These are phyloP conservation scores for Bothrops jararaca DNA, from an alignment of 2,113 vertebrate species.

Conservation along the genomic window DNA sequence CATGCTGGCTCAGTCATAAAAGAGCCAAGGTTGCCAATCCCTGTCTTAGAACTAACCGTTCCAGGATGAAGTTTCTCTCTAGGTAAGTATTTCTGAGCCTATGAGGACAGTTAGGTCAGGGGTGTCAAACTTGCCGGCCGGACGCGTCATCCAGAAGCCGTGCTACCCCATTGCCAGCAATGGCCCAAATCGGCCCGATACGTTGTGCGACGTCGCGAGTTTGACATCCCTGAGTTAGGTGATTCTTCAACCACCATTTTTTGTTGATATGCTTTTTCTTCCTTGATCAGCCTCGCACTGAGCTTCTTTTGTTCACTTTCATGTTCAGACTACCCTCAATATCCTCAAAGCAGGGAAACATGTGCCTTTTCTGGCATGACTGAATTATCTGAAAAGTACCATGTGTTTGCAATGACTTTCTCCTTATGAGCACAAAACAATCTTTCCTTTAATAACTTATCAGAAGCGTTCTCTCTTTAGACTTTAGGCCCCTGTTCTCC, in stretches of 20 bases:
- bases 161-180: too few species aligned
- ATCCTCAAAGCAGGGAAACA: neutral
- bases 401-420: neutral
- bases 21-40: too few species aligned
- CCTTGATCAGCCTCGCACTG: neutral
- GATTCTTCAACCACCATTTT: neutral
- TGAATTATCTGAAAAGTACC: neutral
- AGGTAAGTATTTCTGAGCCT: neutral
- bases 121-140: too few species aligned
- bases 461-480: neutral
- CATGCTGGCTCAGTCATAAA: too few species aligned
- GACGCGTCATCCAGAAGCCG: too few species aligned
- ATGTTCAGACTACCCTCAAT: neutral
- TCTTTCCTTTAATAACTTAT: neutral
- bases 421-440: neutral
- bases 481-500: neutral
- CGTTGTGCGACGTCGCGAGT: too few species aligned
- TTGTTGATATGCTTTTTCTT: neutral
- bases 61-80: neutral
- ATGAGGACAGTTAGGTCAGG: neutral
- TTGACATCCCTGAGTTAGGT: neutral
- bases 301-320: neutral
- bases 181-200: too few species aligned
- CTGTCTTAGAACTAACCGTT: neutral
- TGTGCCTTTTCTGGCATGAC: neutral